Conservation (phyloP, 1,140 invertebrate genomes). For the Lasioglossum albipes region DNA sequence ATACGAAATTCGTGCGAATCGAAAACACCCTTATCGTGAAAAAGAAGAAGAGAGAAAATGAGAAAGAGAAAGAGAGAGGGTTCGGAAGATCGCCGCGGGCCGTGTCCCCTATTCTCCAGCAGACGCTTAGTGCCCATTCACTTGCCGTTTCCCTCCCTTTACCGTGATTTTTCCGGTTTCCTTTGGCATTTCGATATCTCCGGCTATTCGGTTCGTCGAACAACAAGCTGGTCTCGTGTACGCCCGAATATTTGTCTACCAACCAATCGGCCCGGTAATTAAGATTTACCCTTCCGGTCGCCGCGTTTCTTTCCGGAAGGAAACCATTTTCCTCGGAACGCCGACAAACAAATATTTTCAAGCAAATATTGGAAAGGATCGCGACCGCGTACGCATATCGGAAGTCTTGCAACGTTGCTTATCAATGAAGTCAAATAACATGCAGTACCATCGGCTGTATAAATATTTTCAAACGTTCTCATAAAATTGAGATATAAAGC, state of each 20-base stretch:
- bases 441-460: too few relatives aligned
- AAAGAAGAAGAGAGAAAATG: conserved; percentile 6
- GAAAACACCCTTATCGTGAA: conserved; percentile 2
- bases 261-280: not conserved
- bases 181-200: not conserved
- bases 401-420: too few relatives aligned
- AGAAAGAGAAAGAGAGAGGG: conserved; percentile 6
- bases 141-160: not conserved
- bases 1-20: not conserved
- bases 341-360: conserved; percentile 34
- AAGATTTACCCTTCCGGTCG: not conserved
- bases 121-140: not conserved
- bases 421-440: too few relatives aligned
- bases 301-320: conserved; percentile 4
- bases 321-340: conserved; percentile 22
- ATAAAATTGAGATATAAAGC: too few relatives aligned
- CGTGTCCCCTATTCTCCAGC: not conserved
- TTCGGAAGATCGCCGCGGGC: conserved; percentile 11
- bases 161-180: not conserved
- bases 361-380: too few relatives aligned
- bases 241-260: not conserved
- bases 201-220: not conserved
- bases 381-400: too few relatives aligned
- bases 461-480: too few relatives aligned
- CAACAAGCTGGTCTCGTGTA: not conserved